These are phyloP conservation scores for Psilopogon haemacephalus DNA, from an alignment of 2,113 vertebrate species.

Conservation along the genomic window DNA sequence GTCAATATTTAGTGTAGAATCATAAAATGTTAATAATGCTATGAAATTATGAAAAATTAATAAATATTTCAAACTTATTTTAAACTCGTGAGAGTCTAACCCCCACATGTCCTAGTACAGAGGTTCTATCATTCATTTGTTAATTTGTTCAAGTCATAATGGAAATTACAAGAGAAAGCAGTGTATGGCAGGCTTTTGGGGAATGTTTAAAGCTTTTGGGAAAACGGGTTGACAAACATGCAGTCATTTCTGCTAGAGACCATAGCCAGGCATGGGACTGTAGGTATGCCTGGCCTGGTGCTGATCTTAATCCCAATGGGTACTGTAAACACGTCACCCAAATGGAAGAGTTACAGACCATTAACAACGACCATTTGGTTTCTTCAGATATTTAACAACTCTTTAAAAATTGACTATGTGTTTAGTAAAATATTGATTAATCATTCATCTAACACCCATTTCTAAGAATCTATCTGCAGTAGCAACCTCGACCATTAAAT, in stretches of 20 bases:
- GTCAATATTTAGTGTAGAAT: background rate
- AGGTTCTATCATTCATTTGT: background rate
- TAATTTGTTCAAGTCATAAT: background rate
- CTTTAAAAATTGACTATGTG: background rate
- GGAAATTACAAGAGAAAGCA: background rate
- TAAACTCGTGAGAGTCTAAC: background rate
- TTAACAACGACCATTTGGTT: background rate
- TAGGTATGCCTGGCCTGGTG: background rate
- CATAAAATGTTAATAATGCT: background rate
- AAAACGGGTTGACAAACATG: background rate
- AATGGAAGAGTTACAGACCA: background rate
- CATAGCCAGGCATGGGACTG: background rate
- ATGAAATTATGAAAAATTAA: background rate
- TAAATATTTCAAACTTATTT: background rate
- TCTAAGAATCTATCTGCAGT: background rate
- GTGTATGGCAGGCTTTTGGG: background rate
- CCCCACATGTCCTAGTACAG: fast-evolving
- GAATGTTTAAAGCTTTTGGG: background rate
- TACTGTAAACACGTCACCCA: background rate
- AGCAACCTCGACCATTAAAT: background rate
- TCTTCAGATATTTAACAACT: background rate
- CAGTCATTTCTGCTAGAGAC: background rate
- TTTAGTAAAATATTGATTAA: slow-evolving; percentile 4
- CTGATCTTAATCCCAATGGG: background rate
- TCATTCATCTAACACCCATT: background rate